Evolutionary conservation across 2,888 invertebrate species (phyloP).

Genomic region (Saturnia japonica): DNA sequence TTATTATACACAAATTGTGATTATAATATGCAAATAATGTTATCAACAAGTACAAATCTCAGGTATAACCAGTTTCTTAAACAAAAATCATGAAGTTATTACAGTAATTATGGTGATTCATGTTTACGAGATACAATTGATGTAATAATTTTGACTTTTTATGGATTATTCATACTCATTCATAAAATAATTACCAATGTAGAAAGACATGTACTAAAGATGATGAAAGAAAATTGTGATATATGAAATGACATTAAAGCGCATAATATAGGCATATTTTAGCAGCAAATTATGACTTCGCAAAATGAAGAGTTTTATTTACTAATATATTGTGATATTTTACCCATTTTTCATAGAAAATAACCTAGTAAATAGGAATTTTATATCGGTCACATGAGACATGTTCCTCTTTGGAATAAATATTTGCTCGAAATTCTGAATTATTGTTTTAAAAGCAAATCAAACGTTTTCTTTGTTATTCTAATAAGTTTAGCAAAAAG

Average conservation of each 20-base stretch:
- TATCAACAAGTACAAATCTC: too few species aligned
- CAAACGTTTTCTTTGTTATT: neutral
- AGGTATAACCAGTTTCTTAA: too few species aligned
- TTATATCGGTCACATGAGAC: slow-evolving; percentile 74
- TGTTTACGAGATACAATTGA: neutral
- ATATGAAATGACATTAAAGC: neutral
- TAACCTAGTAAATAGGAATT: slow-evolving; percentile 74
- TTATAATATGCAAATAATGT: too few species aligned
- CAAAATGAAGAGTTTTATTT: neutral
- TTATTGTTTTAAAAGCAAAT: neutral
- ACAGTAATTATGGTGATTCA: too few species aligned
- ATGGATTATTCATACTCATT: neutral
- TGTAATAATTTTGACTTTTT: neutral
- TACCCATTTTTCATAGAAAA: slow-evolving; percentile 76
- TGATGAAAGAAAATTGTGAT: neutral
- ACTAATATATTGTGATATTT: slow-evolving; percentile 28
- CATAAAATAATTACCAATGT: neutral
- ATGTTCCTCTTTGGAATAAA: slow-evolving; percentile 42
- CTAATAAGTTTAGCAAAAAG: neutral
- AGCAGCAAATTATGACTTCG: neutral
- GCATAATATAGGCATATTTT: neutral
- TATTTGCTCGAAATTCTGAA: slow-evolving; percentile 22
- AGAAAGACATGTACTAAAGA: neutral
- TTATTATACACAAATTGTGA: too few species aligned
- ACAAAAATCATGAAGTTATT: too few species aligned